Conservation (phyloP, 2,113 vertebrate species). For the Sakesphorus luctuosus region DNA sequence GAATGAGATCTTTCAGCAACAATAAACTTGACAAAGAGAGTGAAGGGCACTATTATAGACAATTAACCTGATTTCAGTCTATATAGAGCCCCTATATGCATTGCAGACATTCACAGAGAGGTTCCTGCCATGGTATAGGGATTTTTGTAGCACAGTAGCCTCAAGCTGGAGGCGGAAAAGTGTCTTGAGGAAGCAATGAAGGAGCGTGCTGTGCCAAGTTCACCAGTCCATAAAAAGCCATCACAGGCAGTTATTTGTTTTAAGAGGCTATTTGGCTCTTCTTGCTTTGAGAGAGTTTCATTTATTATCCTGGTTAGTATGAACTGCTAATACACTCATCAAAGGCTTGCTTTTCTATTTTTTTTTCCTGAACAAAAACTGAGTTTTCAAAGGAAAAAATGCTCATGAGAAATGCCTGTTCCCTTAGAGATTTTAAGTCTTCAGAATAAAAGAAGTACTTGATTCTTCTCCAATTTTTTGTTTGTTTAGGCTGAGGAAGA, state of each 20-base stretch:
- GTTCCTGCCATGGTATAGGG: neutral
- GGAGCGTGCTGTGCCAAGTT: neutral
- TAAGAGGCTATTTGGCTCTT: constrained; percentile 3
- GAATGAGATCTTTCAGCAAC: neutral
- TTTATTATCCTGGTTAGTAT: neutral
- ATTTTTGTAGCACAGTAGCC: neutral
- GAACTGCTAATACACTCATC: neutral
- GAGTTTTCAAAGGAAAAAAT: constrained; percentile 3
- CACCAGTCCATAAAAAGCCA: neutral
- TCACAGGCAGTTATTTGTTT: neutral
- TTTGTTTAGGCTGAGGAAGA: constrained; percentile 26
- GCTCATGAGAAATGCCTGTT: constrained; percentile 3
- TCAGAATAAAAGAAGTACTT: neutral
- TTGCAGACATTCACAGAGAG: neutral
- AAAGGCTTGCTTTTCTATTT: neutral
- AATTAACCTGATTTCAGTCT: constrained; percentile 35
- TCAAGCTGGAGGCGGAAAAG: neutral
- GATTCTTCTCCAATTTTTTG: constrained; percentile 26
- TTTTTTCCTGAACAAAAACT: neutral
- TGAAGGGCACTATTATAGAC: neutral
- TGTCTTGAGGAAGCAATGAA: neutral
- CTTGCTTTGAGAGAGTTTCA: neutral
- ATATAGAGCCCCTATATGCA: neutral
- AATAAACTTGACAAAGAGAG: neutral
- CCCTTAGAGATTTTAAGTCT: neutral